phyloP scores from a whole-genome alignment of 2,113 vertebrate genomes.

The Mungos mungo region DNA sequence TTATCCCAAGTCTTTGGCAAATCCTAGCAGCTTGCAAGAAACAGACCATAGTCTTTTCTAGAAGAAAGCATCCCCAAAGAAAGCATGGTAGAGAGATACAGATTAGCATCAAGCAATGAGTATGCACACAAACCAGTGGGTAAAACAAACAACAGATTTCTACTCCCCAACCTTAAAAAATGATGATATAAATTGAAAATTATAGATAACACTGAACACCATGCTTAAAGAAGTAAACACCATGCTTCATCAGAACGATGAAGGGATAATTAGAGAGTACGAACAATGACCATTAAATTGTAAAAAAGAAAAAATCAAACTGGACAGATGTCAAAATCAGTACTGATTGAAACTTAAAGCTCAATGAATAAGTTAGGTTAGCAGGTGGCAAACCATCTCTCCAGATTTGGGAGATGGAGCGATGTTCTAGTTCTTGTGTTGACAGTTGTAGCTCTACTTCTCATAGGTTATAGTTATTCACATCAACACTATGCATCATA shows the following conservation, averaged over 20 bases:
- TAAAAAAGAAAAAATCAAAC: background rate
- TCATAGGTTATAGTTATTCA: background rate
- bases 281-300: background rate
- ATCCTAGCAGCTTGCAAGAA: background rate
- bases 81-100: background rate
- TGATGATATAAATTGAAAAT: background rate
- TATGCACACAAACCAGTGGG: background rate
- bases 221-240: background rate
- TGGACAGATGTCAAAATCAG: background rate
- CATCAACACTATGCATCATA: background rate
- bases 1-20: background rate
- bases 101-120: background rate
- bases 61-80: background rate
- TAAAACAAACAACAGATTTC: background rate
- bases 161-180: background rate
- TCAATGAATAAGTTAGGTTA: background rate
- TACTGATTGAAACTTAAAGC: background rate
- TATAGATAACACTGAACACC: background rate
- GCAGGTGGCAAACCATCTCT: background rate
- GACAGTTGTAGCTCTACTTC: background rate
- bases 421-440: background rate
- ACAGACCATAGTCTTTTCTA: background rate
- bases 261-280: background rate
- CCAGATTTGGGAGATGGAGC: background rate
- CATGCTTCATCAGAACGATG: background rate